A percentile compares a stretch with the other conserved stretches of the same genome.
These are phyloP conservation scores for Tuta absoluta DNA, from an alignment of 2,888 invertebrate genomes.

Conservation along the genomic window DNA sequence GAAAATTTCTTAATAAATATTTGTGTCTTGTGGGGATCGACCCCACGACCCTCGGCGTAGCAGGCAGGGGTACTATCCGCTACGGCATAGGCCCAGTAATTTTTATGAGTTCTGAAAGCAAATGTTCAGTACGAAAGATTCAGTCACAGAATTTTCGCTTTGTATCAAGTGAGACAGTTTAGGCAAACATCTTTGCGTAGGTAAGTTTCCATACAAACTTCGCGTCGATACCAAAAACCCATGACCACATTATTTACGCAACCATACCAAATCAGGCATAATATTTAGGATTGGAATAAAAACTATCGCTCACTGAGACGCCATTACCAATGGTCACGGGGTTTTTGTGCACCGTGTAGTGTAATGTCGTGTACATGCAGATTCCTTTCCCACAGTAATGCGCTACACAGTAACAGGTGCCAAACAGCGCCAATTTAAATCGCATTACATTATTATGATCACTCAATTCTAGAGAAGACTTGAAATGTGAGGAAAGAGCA, in stretches of 20 bases:
- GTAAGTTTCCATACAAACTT: not conserved
- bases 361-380: conserved; percentile 18
- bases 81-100: too few species aligned
- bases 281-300: conserved; percentile 17
- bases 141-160: too few species aligned
- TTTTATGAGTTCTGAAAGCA: too few species aligned
- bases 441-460: conserved; percentile 69
- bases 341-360: conserved; percentile 35
- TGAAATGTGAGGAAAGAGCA: not conserved
- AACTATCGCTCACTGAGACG: conserved; percentile 13
- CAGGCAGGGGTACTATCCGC: too few species aligned
- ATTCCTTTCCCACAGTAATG: conserved; percentile 26
- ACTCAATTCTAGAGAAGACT: conserved; percentile 62
- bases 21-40: too few species aligned
- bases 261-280: conserved; percentile 9
- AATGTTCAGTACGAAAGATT: too few species aligned
- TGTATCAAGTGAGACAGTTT: too few species aligned
- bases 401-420: conserved; percentile 61
- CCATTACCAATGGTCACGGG: conserved; percentile 58
- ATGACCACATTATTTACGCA: not conserved
- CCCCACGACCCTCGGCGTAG: too few species aligned
- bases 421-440: conserved; percentile 74
- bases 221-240: not conserved
- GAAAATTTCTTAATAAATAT: too few species aligned
- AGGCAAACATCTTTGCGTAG: too few species aligned